phyloP scores from a whole-genome alignment of 2,888 invertebrate genomes.

The Unio pictorum region DNA sequence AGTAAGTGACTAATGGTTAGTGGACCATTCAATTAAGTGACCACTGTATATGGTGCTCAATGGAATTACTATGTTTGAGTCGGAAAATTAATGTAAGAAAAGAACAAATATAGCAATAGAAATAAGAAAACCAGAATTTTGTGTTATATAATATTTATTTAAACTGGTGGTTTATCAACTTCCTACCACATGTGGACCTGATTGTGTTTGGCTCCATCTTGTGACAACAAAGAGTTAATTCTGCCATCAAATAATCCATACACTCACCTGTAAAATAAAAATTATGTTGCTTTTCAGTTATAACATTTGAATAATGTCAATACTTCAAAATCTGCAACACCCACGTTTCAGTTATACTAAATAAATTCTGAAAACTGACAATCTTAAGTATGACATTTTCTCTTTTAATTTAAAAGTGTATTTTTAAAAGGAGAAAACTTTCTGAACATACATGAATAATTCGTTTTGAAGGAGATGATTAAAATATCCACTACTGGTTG shows the following conservation, averaged over 20 bases:
- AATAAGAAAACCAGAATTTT: no score
- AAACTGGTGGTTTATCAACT: slow-evolving; percentile 2
- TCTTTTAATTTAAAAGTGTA: no score
- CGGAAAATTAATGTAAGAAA: no score
- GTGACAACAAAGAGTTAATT: slow-evolving; percentile 19
- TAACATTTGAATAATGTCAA: no score
- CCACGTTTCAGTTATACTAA: not conserved
- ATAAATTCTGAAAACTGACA: not conserved
- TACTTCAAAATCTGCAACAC: not conserved
- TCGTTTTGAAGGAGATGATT: not conserved
- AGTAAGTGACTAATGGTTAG: no score
- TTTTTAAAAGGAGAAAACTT: not conserved
- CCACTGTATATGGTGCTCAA: no score
- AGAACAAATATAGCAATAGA: no score
- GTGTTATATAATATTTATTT: no score
- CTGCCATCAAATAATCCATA: slow-evolving; percentile 52
- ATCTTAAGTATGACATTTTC: no score
- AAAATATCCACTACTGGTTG: not conserved
- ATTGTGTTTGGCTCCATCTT: slow-evolving; percentile 3
- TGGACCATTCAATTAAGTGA: no score
- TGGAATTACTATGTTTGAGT: no score
- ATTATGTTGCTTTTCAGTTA: no score
- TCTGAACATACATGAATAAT: not conserved
- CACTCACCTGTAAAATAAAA: slow-evolving; percentile 39
- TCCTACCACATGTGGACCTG: slow-evolving; percentile 19